Conservation (phyloP, 2,113 vertebrate genomes). For the Rhinoderma darwinii region DNA sequence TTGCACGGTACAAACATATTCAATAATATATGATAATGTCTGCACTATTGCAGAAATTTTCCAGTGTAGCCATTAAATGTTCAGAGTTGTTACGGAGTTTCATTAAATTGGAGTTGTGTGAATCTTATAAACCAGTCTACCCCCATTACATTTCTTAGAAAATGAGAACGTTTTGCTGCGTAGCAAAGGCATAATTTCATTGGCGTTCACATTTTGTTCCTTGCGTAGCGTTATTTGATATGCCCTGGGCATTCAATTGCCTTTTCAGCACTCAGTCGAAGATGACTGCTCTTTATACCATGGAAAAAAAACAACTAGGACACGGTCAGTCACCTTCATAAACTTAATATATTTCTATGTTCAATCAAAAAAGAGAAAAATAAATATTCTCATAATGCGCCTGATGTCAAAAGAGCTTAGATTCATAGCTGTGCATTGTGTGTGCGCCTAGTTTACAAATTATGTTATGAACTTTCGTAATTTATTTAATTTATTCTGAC, state of each 20-base stretch:
- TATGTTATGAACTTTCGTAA: too few species aligned
- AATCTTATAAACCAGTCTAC: background rate
- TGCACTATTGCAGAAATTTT: background rate
- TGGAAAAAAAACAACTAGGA: background rate
- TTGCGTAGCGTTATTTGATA: background rate
- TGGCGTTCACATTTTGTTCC: constrained; percentile 10
- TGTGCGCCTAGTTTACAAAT: too few species aligned
- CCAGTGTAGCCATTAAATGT: background rate
- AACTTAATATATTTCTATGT: background rate
- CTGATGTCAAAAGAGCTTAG: background rate
- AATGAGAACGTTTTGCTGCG: background rate
- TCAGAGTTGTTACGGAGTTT: background rate
- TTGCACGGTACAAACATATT: background rate
- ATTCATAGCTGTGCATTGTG: background rate
- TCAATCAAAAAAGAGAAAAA: background rate
- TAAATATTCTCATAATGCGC: background rate
- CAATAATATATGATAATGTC: background rate
- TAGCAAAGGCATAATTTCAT: constrained; percentile 33
- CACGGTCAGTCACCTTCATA: background rate
- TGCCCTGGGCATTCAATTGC: constrained; percentile 1
- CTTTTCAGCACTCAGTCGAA: background rate
- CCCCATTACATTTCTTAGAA: background rate
- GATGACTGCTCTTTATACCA: background rate
- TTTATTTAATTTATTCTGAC: background rate
- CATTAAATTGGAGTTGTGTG: constrained; percentile 17